Base-by-base conservation (phyloP, 2,113 vertebrate species). In the Australoheros scitulus region DNA sequence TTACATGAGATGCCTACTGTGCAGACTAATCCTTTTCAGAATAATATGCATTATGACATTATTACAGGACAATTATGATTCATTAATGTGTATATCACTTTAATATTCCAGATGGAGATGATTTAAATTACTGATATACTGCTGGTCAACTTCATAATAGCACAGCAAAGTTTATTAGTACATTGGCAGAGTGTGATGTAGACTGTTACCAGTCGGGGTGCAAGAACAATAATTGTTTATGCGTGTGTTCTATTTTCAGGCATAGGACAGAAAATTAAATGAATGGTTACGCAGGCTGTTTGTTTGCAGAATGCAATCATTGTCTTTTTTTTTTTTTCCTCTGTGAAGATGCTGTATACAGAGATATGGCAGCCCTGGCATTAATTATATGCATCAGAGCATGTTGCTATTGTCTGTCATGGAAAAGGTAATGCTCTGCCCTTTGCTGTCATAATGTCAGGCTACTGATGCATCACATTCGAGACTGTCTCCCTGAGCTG, bases 381-480 rank as follows among this genome's bases (percentile, higher is more conserved):
- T 72, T 74, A 72, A 32, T 70, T 38, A 7, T 58, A 75, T 32
- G 56, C 64, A 20, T 78, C 68, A 60, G 32, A 11, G 65, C 43
- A 18, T 9, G 68, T 60, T 5, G 55, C 56, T 68, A 9, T 18
- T 38, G 29, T 72, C 32, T 81, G 57, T 83, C 18, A 55, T 75
- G 36, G 22, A 52, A 61, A 60, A 17, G 15, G 7, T 18, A 83
- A 47, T n/a, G 41, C 20, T 90, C 18, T 89, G 68, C 47, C 85
- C 80, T 82, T 79, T 76, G 6, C 79, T 47, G 15, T 55, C 68
- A 6, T 81, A 75, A 86, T 87, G 77, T 80, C 90, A 99, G 98
- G 93, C 88, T 99, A 80, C 93, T 99, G 90, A 99, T 99, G 98
- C 98, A 99, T 94, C 98, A 99, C 93, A 99, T 99, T 93, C 94